Base-by-base conservation (phyloP, 2,888 invertebrate genomes). In the Tetrapedia diversipes region DNA sequence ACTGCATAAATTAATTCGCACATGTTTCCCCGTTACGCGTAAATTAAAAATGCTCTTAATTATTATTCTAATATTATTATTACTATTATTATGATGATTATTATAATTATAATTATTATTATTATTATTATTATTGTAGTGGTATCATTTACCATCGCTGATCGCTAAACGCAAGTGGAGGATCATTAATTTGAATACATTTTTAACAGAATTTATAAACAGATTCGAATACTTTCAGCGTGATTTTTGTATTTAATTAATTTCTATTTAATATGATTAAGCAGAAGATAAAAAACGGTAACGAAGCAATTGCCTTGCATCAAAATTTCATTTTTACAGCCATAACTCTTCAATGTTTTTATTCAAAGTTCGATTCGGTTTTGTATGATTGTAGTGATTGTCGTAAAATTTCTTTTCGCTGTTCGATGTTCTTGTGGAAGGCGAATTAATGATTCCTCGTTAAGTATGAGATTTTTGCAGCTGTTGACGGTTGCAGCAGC, bases 401-500 rank as follows among this genome's bases (percentile, higher is more conserved):
- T 64, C n/a, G 11, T n/a, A 22, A 41, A 72, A 66, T 47, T 56
- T 37, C 14, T 24, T 64, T 59, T 8, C 16, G 19, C 19, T 10
- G 4, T 61, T 29, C 51, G 27, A 45, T 32, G 27, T 57, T 45
- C 32, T 29, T 4, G 39, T 19, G 10, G 7, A 41, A 22, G 6
- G 34, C 34, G 41, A 81, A 79, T 72, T 77, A 77, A 78, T 70
- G 77, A 78, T 83, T 81, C 79, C 77, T 77, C 73, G 47, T 60
- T 47, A 56, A 47, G 67, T 63, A 57, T 69, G 72, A 75, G 49
- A 80, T 71, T 72, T 77, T 72, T 72, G 67, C 80, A 71, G 79
- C 80, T 82, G 84, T 87, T 87, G 80, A 86, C 85, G 68, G 84
- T 84, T 83, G 80, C 76, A 73, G 51, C 73, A 54, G 45, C 60